Base-by-base conservation (phyloP, 2,113 vertebrate species). In the Hiodon alosoides region DNA sequence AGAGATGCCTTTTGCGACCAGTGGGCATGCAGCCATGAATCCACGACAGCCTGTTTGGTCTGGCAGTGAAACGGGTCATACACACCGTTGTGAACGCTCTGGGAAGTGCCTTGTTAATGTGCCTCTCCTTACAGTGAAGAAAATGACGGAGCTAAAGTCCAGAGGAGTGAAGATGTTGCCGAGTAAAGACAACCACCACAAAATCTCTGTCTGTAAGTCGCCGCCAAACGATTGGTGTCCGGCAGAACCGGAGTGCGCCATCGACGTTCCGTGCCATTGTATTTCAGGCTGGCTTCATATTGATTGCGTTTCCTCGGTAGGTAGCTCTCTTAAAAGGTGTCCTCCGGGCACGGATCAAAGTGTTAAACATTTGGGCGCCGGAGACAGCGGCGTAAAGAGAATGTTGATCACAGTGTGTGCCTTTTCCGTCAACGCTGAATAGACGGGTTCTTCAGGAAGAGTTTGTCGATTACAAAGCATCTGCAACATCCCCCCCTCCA, bases 131-230 rank as follows among this genome's bases (percentile, higher is more conserved):
- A 73, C 88, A 99, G 97, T 99, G 76, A 99, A 99, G 89, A 98
- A 99, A 86, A 96, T 98, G 90, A 98, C 96, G 31, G 97, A 99
- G 52, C 85, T 98, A 17, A 99, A 99, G 81, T 98, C 97, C 66
- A 89, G 97, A 81, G 97, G 97, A 6, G 97, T 99, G 70, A 99
- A 99, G 86, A 93, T 99, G 81, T 91, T 99, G 87, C 96, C 97
- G 14, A 98, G 96, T 90, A 99, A 99, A 87, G 95, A 98, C 85
- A 99, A 91, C 79, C 95, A 94, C 88, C 97, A 97, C 92, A 99
- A 99, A 92, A 95, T 96, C 69, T 98, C 97, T 85, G 97, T 99
- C 84, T 95, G 97, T 99, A 94, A 95, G 97, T 98, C 53, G 78
- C 72, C 61, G 5, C 70, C 46, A 10, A 14, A 47, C 3, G 47